Conservation (phyloP, 1,140 invertebrate genomes). For the Drosophila ercepeae region DNA sequence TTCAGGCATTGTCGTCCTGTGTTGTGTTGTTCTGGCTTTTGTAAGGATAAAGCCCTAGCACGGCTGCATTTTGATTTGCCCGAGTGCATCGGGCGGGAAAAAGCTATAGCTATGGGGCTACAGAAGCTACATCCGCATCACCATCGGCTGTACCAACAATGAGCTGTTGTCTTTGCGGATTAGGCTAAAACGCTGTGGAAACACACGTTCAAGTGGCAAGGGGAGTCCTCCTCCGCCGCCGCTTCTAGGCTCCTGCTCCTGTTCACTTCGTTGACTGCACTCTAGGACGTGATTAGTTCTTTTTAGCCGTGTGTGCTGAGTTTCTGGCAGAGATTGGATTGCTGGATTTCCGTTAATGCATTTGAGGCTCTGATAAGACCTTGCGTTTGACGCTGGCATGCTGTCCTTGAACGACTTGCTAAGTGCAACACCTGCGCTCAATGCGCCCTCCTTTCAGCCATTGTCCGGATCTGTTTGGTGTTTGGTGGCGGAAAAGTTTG, state of each 20-base stretch:
- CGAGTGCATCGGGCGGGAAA: conserved; percentile 19
- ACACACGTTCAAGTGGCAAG: conserved; percentile 64
- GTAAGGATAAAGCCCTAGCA: conserved; percentile 45
- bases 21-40: conserved; percentile 46
- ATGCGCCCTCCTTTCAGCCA: conserved; percentile 60
- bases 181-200: conserved; percentile 64
- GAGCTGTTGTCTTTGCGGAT: conserved; percentile 72
- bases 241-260: conserved; percentile 1
- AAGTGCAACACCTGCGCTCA: conserved; percentile 73
- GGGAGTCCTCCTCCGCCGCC: conserved; percentile 29
- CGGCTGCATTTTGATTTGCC: conserved; percentile 50
- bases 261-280: conserved; percentile 23
- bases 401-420: conserved; percentile 57
- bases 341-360: not conserved
- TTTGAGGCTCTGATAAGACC: not conserved
- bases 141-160: conserved; percentile 13
- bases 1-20: conserved; percentile 16
- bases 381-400: not conserved
- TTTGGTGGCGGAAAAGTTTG: conserved; percentile 33
- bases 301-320: conserved; percentile 5
- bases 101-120: not conserved
- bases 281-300: conserved; percentile 37
- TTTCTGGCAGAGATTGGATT: not conserved
- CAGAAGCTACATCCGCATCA: conserved; percentile 4
- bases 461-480: conserved; percentile 38